phyloP scores from a whole-genome alignment of 1,140 invertebrate species.

The Cephus cinctus region DNA sequence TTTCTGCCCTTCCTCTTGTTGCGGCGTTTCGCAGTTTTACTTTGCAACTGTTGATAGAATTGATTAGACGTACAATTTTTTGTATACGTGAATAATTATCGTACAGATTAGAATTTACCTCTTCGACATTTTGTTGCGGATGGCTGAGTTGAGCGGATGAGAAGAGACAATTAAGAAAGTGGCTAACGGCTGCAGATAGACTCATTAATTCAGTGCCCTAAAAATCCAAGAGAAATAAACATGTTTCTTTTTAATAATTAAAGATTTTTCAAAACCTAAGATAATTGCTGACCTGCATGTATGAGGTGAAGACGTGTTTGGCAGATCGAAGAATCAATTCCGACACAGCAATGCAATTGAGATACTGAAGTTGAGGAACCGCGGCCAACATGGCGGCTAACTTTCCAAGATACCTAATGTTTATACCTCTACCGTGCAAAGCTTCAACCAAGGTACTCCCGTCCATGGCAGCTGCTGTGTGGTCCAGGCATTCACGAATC shows the following conservation, averaged over 20 bases:
- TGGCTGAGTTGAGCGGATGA: constrained; percentile 69
- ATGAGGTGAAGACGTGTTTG: constrained; percentile 92
- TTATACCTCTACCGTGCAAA: constrained; percentile 92
- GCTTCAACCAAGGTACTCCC: constrained; percentile 91
- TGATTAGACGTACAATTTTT: constrained; percentile 6
- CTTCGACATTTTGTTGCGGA: constrained; percentile 66
- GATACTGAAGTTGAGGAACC: constrained; percentile 81
- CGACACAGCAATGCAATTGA: constrained; percentile 81
- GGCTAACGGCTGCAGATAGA: constrained; percentile 83
- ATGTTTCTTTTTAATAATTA: constrained; percentile 7
- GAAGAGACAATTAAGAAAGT: constrained; percentile 94
- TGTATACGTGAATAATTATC: constrained; percentile 8
- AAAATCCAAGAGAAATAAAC: constrained; percentile 30
- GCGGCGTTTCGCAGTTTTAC: constrained; percentile 66
- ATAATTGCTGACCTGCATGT: constrained; percentile 71
- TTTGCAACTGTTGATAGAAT: constrained; percentile 54
- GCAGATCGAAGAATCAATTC: constrained; percentile 86
- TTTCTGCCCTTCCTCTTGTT: constrained; percentile 67
- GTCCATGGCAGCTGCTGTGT: constrained; percentile 91
- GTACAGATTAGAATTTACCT: constrained; percentile 53
- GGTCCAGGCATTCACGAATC: constrained; percentile 90
- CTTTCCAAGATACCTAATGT: constrained; percentile 93
- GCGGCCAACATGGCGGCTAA: constrained; percentile 76
- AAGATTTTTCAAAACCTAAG: constrained; percentile 14
- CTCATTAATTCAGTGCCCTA: constrained; percentile 84